These are phyloP conservation scores for Ostrea denselamellosa DNA, from an alignment of 1,140 invertebrate genomes.

Conservation along the genomic window DNA sequence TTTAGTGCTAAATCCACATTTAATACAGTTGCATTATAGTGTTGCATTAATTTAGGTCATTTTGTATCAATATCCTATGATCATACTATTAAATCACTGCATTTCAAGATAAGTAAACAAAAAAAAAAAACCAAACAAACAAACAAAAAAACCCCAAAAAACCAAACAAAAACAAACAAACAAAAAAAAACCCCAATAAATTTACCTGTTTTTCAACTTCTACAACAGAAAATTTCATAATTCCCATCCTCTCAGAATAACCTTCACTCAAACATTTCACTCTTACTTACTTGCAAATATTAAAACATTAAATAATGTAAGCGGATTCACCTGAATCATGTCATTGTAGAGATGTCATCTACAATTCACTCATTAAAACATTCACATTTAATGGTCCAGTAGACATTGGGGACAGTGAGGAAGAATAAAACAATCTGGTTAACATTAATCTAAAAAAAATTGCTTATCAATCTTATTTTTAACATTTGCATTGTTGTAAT, in stretches of 20 bases:
- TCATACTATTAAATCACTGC: background rate
- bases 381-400: background rate
- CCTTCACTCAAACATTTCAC: background rate
- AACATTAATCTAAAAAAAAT: background rate
- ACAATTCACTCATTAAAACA: background rate
- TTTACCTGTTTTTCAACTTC: conserved; percentile 25
- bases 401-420: background rate
- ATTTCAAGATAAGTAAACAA: background rate
- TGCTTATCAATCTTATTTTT: background rate
- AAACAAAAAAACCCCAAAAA: background rate
- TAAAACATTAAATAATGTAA: background rate
- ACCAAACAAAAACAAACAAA: background rate
- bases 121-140: too few species aligned
- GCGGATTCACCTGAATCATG: conserved; percentile 1
- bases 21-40: too few species aligned
- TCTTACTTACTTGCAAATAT: background rate
- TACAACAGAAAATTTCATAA: conserved; percentile 10
- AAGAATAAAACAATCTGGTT: background rate
- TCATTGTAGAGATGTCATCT: background rate
- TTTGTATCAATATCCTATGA: too few species aligned
- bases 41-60: too few species aligned
- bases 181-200: background rate
- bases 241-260: background rate
- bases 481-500: background rate
- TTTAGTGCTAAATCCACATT: too few species aligned